Conservation (phyloP, 2,797 vertebrate genomes). For the Austrolebias charrua region DNA sequence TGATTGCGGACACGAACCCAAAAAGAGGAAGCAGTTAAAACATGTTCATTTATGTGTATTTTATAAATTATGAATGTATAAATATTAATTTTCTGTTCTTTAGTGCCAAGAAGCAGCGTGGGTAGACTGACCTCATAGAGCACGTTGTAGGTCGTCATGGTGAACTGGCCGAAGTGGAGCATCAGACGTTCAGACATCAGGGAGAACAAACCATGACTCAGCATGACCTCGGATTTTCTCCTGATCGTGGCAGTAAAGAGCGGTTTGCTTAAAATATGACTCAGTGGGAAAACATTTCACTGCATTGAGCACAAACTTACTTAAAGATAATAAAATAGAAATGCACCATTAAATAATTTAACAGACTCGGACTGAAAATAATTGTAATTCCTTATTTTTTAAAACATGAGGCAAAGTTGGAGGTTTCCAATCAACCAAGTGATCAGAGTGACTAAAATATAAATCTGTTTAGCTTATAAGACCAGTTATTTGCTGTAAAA, state of each 20-base stretch:
- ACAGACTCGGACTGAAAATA: too few species aligned
- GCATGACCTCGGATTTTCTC: constrained; percentile 97
- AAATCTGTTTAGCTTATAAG: too few species aligned
- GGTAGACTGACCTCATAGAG: constrained; percentile 89
- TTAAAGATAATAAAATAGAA: too few species aligned
- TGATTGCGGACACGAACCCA: not conserved
- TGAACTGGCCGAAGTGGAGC: constrained; percentile 90
- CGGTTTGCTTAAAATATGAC: too few species aligned
- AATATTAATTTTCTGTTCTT: not conserved
- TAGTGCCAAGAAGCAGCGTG: not conserved
- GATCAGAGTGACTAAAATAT: too few species aligned
- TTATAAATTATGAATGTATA: not conserved
- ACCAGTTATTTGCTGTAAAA: too few species aligned
- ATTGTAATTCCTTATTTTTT: too few species aligned
- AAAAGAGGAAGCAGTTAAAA: not conserved
- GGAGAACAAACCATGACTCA: constrained; percentile 93
- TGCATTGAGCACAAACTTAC: too few species aligned
- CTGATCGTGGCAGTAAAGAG: constrained; percentile 68
- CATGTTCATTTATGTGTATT: not conserved
- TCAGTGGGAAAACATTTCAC: too few species aligned
- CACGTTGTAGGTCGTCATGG: constrained; percentile 96
- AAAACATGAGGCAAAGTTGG: too few species aligned
- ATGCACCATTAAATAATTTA: too few species aligned
- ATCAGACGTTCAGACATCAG: constrained; percentile 93
- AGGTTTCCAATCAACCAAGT: too few species aligned